phyloP scores from a whole-genome alignment of 2,888 invertebrate genomes.

The Ischnus inquisitorius region DNA sequence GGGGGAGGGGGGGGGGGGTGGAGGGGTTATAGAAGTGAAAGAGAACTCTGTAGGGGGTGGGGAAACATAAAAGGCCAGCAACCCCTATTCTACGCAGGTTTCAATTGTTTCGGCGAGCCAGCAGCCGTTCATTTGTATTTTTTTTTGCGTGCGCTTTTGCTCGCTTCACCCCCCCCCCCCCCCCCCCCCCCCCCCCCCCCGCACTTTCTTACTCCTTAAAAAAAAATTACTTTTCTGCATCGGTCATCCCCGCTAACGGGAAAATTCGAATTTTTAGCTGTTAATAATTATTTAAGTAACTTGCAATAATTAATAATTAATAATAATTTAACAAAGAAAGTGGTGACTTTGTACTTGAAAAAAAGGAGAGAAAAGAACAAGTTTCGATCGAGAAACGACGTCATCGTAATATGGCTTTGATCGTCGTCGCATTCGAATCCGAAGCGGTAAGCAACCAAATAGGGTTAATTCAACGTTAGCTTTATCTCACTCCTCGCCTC shows the following conservation, averaged over 20 bases:
- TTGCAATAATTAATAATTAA: too few species aligned
- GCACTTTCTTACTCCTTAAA: neutral
- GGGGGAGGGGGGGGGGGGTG: constrained; percentile 60
- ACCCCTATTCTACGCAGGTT: constrained; percentile 80
- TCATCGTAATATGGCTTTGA: constrained; percentile 71
- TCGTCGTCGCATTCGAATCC: constrained; percentile 33
- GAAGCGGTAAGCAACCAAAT: constrained; percentile 81
- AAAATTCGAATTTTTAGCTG: too few species aligned
- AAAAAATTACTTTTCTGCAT: constrained; percentile 2
- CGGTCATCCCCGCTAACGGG: neutral
- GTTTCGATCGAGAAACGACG: constrained; percentile 13
- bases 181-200: constrained; percentile 45
- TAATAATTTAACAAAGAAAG: neutral
- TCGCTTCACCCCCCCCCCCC: constrained; percentile 70
- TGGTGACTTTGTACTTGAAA: neutral
- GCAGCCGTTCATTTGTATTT: constrained; percentile 81
- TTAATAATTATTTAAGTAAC: too few species aligned
- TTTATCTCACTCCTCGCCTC: constrained; percentile 70
- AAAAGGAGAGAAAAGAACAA: too few species aligned
- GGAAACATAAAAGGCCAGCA: constrained; percentile 82
- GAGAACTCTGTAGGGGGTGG: constrained; percentile 54
- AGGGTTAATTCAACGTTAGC: constrained; percentile 84
- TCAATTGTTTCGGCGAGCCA: constrained; percentile 83
- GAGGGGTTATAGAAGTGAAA: constrained; percentile 40
- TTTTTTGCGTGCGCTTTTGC: constrained; percentile 80